Conservation (phyloP, 1,140 invertebrate species). For the Platyscapa corneri region DNA sequence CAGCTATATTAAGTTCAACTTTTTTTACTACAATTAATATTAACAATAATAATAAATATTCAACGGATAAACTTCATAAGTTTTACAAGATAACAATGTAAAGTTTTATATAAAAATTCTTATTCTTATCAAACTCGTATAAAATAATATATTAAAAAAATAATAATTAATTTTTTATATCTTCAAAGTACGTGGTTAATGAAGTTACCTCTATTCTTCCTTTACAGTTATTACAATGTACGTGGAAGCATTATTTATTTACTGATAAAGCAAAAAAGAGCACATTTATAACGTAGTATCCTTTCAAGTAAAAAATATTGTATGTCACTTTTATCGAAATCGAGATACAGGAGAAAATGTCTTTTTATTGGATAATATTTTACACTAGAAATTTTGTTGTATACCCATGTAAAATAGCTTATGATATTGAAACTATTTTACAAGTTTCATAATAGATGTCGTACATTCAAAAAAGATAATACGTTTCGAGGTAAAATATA, state of each 20-base stretch:
- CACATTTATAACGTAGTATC: neutral
- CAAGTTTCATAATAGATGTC: neutral
- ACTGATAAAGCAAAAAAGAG: neutral
- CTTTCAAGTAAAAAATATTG: constrained; percentile 7
- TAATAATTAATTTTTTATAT: neutral
- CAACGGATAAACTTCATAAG: neutral
- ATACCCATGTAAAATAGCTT: neutral
- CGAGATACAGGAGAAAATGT: neutral
- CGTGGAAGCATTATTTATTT: neutral
- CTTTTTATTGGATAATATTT: constrained; percentile 8
- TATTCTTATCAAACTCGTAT: neutral
- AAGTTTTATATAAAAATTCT: neutral
- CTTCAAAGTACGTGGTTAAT: neutral
- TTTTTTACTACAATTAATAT: neutral
- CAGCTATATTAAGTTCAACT: neutral
- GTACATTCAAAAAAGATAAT: neutral
- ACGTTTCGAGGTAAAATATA: too few relatives aligned
- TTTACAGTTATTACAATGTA: neutral
- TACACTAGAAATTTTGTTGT: neutral
- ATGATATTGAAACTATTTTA: constrained; percentile 1
- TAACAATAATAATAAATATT: neutral
- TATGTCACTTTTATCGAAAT: constrained; percentile 17
- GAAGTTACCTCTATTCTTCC: neutral
- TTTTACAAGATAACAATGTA: neutral
- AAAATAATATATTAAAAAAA: neutral